A percentile compares a stretch with the other conserved stretches of the same genome.
phyloP scores from a whole-genome alignment of 2,797 vertebrate species.

The Florisuga fusca region DNA sequence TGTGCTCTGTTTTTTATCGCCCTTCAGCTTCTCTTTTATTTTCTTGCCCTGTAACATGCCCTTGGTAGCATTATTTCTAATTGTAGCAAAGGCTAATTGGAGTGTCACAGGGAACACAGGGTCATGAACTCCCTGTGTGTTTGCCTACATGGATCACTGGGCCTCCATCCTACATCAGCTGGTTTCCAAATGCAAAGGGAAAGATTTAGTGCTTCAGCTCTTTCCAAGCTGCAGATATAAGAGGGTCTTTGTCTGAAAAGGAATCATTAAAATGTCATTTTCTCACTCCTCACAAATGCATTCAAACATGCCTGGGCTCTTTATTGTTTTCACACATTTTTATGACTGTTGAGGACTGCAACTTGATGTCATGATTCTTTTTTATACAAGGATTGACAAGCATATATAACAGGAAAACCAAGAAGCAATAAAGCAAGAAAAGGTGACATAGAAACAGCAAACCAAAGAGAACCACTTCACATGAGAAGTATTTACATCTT shows the following conservation, averaged over 20 bases:
- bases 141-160: background rate
- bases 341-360: background rate
- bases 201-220: background rate
- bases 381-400: background rate
- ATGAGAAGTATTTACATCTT: background rate
- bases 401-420: background rate
- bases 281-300: background rate
- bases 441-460: background rate
- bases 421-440: background rate
- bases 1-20: background rate
- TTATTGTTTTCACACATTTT: background rate
- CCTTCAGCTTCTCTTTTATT: background rate
- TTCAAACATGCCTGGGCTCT: background rate
- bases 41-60: background rate
- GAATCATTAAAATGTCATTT: background rate
- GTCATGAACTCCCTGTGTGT: background rate
- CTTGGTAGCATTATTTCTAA: background rate
- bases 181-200: background rate
- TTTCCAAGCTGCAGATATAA: background rate
- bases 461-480: background rate
- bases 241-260: background rate
- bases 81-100: background rate
- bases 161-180: background rate
- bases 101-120: background rate
- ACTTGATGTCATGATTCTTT: background rate